phyloP scores from a whole-genome alignment of 2,888 invertebrate genomes.

The Clivina fossor region DNA sequence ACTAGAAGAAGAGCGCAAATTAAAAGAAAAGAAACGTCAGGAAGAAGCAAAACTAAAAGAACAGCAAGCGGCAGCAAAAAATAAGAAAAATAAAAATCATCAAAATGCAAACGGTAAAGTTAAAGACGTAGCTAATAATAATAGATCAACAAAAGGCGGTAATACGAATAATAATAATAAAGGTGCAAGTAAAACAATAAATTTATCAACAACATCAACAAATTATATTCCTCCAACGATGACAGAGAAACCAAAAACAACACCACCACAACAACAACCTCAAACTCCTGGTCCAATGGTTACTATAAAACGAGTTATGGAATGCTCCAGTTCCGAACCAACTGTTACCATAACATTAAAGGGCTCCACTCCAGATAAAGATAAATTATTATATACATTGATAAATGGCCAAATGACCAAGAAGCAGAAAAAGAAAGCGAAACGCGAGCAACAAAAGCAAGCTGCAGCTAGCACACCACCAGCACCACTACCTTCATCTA shows the following conservation, averaged over 20 bases:
- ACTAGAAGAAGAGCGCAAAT: conserved; percentile 42
- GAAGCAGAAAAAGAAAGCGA: conserved; percentile 38
- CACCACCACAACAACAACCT: not conserved
- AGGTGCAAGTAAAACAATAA: conserved; percentile 6
- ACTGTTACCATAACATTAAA: conserved; percentile 77
- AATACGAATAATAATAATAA: conserved; percentile 7
- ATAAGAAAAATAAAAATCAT: conserved; percentile 15
- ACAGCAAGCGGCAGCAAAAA: conserved; percentile 6
- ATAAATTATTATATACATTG: conserved; percentile 72
- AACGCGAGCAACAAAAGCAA: conserved; percentile 34
- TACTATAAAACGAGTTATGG: conserved; percentile 71
- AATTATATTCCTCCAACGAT: conserved; percentile 1
- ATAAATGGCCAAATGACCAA: conserved; percentile 59
- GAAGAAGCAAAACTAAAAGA: conserved; percentile 11
- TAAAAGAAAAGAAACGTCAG: conserved; percentile 39
- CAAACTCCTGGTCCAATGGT: conserved; percentile 56
- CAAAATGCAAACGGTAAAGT: conserved; percentile 11
- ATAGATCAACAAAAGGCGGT: too few relatives aligned
- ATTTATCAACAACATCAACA: not conserved
- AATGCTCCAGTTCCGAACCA: conserved; percentile 66
- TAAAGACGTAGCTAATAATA: too few relatives aligned
- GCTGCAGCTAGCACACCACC: too few relatives aligned
- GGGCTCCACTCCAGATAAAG: conserved; percentile 72
- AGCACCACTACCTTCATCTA: too few relatives aligned
- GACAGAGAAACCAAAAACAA: conserved; percentile 2